These are phyloP conservation scores for Pollenia labialis DNA, from an alignment of 2,888 invertebrate species.

Conservation along the genomic window DNA sequence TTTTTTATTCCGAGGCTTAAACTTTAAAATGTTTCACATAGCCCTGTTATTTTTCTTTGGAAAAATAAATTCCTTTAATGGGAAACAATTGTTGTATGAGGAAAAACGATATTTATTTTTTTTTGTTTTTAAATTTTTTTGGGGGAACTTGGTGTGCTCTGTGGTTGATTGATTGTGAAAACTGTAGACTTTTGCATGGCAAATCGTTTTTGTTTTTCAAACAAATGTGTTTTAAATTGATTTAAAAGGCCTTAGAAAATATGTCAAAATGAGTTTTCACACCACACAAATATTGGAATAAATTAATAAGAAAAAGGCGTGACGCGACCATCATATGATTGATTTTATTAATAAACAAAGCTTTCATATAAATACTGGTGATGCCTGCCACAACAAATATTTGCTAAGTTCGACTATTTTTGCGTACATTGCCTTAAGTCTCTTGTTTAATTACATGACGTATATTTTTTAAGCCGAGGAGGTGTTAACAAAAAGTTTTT, in stretches of 20 bases:
- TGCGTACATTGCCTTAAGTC: conserved; percentile 40
- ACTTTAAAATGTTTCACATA: conserved; percentile 68
- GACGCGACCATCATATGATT: background rate
- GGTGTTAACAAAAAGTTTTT: background rate
- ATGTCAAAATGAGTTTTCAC: too few relatives aligned
- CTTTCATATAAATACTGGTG: too few relatives aligned
- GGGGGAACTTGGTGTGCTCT: background rate
- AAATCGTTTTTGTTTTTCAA: background rate
- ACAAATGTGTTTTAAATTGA: background rate
- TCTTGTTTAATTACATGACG: conserved; percentile 28
- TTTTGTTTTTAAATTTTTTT: conserved; percentile 32
- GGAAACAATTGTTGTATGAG: conserved; percentile 30
- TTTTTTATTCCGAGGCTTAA: background rate
- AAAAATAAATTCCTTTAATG: conserved; percentile 44
- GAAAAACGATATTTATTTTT: conserved; percentile 9
- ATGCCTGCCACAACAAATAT: too few relatives aligned
- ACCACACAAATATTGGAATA: too few relatives aligned
- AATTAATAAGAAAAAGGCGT: too few relatives aligned
- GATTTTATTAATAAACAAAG: too few relatives aligned
- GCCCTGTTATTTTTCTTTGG: conserved; percentile 33
- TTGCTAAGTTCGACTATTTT: background rate
- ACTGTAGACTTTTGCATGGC: background rate
- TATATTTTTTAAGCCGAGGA: background rate
- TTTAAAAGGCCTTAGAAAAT: background rate
- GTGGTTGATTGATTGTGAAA: conserved; percentile 43